Percentiles rank a stretch among this genome's conserved stretches.
phyloP scores from a whole-genome alignment of 1,140 invertebrate genomes.

The Anastrepha obliqua region DNA sequence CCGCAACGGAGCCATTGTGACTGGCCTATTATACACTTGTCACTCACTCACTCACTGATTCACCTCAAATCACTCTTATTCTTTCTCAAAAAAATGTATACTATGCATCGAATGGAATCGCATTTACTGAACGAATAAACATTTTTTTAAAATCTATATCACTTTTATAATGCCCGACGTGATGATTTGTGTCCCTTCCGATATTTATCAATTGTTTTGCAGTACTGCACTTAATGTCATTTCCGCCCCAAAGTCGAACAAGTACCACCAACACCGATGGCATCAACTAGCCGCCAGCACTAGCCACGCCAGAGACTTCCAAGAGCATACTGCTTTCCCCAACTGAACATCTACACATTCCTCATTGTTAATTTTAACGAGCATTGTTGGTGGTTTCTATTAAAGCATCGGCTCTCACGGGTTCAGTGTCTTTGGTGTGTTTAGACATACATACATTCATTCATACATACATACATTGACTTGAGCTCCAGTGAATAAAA shows the following conservation, averaged over 20 bases:
- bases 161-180: neutral
- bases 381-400: conserved; percentile 29
- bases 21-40: neutral
- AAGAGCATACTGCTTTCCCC: conserved; percentile 41
- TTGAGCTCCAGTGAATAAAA: conserved; percentile 15
- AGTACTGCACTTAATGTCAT: conserved; percentile 23
- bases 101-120: no score
- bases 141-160: no score
- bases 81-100: no score
- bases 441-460: no score
- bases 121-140: no score
- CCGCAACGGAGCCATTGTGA: no score
- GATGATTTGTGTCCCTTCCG: neutral
- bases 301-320: conserved; percentile 21
- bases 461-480: neutral
- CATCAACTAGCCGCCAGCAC: neutral
- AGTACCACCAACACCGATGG: neutral
- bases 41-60: neutral
- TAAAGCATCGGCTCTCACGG: neutral
- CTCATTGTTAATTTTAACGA: neutral
- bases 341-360: neutral
- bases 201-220: conserved; percentile 4
- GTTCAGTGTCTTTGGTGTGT: neutral
- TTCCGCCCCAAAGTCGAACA: neutral
- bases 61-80: no score